Conservation (phyloP, 2,888 invertebrate genomes). For the Thymelicus sylvestris region DNA sequence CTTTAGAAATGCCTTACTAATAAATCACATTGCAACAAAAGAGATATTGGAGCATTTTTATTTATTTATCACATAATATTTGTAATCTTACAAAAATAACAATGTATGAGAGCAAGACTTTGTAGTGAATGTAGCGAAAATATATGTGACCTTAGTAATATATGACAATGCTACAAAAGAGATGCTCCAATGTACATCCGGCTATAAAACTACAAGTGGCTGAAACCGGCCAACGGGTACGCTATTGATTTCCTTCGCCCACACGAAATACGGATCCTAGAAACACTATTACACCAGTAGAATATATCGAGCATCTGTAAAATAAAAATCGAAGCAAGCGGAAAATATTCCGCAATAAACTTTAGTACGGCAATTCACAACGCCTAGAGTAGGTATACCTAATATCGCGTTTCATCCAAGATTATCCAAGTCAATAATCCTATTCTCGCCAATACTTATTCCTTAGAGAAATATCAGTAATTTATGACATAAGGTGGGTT, state of each 20-base stretch:
- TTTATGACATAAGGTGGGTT: background rate
- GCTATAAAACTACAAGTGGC: slow-evolving; percentile 47
- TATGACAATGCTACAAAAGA: no score
- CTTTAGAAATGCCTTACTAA: no score
- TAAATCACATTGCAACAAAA: no score
- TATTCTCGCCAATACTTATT: no score
- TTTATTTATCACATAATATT: no score
- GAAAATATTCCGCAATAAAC: background rate
- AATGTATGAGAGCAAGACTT: no score
- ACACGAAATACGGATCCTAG: slow-evolving; percentile 10
- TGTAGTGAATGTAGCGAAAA: no score
- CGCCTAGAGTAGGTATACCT: background rate
- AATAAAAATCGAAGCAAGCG: background rate
- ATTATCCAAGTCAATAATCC: no score
- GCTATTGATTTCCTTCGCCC: slow-evolving; percentile 20
- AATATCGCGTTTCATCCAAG: background rate
- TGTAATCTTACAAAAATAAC: no score
- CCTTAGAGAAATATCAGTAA: background rate
- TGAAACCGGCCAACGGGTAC: slow-evolving; percentile 35
- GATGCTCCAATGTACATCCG: slow-evolving; percentile 39
- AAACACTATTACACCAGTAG: slow-evolving; percentile 21
- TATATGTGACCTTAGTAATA: no score
- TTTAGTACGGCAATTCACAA: background rate
- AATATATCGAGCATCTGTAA: slow-evolving; percentile 18
- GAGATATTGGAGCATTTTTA: no score